Conservation (phyloP, 2,888 invertebrate genomes). For the Timandra comae region DNA sequence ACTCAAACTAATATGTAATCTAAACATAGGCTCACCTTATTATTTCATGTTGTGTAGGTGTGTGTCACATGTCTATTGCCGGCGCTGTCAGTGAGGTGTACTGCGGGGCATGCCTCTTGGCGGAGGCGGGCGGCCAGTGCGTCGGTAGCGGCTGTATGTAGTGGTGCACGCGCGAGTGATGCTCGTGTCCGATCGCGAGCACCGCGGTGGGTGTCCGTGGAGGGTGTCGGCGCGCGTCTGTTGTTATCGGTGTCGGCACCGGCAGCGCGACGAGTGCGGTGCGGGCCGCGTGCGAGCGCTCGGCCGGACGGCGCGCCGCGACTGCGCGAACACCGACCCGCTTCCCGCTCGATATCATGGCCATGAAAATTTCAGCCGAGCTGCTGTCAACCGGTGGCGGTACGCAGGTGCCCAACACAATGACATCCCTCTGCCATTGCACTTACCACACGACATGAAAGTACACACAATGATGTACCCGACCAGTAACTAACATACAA, state of each 20-base stretch:
- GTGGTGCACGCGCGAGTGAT: neutral
- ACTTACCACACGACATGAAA: slow-evolving; percentile 8
- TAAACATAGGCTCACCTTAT: slow-evolving; percentile 51
- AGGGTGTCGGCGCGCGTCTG: slow-evolving; percentile 45
- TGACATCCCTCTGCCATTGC: slow-evolving; percentile 21
- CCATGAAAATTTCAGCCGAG: slow-evolving; percentile 73
- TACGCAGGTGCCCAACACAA: slow-evolving; percentile 55
- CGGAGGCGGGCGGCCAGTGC: slow-evolving; percentile 10
- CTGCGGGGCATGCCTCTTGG: slow-evolving; percentile 48
- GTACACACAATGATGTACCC: slow-evolving; percentile 11
- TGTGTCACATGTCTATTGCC: slow-evolving; percentile 48
- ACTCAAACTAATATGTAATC: neutral
- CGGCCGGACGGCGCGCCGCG: slow-evolving; percentile 50
- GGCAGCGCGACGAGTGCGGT: slow-evolving; percentile 32
- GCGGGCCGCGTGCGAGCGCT: slow-evolving; percentile 36
- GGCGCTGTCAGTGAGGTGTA: slow-evolving; percentile 41
- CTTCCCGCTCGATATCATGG: slow-evolving; percentile 70
- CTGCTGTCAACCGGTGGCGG: slow-evolving; percentile 69
- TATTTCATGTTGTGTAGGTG: slow-evolving; percentile 66
- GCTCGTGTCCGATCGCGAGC: no score
- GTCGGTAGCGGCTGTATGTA: neutral
- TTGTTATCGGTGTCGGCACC: slow-evolving; percentile 36
- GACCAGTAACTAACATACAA: no score
- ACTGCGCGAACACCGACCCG: slow-evolving; percentile 56
- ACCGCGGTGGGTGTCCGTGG: slow-evolving; percentile 7